Base-by-base conservation (phyloP, 2,797 vertebrate genomes). In the Sebastes minor region DNA sequence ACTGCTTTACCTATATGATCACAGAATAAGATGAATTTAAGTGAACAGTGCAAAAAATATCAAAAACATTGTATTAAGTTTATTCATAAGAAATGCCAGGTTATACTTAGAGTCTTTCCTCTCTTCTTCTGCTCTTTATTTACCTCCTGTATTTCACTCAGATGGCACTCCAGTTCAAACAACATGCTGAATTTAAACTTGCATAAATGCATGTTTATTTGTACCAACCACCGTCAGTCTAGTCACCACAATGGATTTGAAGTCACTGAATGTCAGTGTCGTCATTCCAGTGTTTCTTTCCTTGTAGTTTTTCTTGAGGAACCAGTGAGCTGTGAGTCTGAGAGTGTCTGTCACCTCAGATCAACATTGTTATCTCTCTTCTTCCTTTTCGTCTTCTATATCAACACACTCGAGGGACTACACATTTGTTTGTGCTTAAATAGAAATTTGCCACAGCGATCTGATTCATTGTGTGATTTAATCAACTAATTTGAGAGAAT, bases 261-360 rank as follows among this genome's bases (percentile, higher is more conserved):
- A 53, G 13, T 28, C 16, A 68, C 0, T 18, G 35, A 18, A 42
- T 33, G 3, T 75, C 70, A 60, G 52, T 4, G 10, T 3, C 3
- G 59, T 35, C 6, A 12, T 52, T 11, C 13, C 55, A 65, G 14
- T 16, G 30, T 81, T 72, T 80, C 30, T n/a, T 35, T 27, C 0
- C 32, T 70, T 72, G 61, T 28, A 57, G n/a, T 66, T 68, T 33
- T 30, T 62, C 42, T 56, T n/a, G 35, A 71, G 62, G 6, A 27
- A 73, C 27, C 77, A 67, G 49, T 56, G 66, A 71, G 63, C 60
- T 61, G 69, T 83, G 86, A 86, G 49, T 65, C 69, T 77, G 73
- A 60, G 63, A 60, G 66, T 61, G 74, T 82, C 55, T 78, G 65
- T 82, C 72, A 4, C 46, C 63, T 86, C 59, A 46, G 33, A 80